Conservation (phyloP, 2,888 invertebrate genomes). For the Lysandra coridon region DNA sequence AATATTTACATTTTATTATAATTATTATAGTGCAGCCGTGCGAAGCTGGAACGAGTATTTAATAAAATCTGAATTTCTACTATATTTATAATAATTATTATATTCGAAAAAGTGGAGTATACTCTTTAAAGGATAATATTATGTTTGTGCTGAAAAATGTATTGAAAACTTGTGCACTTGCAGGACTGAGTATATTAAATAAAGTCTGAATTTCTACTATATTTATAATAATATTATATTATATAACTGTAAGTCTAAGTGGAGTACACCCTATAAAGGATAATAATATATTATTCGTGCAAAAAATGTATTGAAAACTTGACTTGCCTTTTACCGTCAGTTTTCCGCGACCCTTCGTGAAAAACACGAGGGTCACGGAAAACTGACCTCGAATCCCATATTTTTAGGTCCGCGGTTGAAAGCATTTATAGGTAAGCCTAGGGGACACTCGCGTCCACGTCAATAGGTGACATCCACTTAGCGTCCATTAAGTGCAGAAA, state of each 20-base stretch:
- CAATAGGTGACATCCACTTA: constrained; percentile 15
- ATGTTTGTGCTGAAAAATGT: not conserved
- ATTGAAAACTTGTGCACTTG: not conserved
- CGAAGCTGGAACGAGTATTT: too few relatives aligned
- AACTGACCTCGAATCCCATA: not conserved
- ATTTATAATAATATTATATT: too few relatives aligned
- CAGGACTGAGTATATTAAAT: too few relatives aligned
- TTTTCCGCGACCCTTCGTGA: not conserved
- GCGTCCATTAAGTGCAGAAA: not conserved
- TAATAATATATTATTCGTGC: not conserved
- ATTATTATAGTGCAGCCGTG: too few relatives aligned
- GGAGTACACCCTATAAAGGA: not conserved
- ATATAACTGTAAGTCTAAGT: too few relatives aligned
- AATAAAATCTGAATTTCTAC: too few relatives aligned
- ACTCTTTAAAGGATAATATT: not conserved
- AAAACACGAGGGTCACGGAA: not conserved
- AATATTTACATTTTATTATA: too few relatives aligned
- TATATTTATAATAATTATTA: too few relatives aligned
- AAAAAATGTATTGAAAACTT: not conserved
- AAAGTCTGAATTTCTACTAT: too few relatives aligned
- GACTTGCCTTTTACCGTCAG: not conserved
- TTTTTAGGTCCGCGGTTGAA: constrained; percentile 4
- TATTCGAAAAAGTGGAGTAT: too few relatives aligned
- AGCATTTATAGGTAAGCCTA: not conserved
- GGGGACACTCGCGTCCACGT: not conserved